Percentiles rank a stretch among this genome's conserved stretches.
Evolutionary conservation across 2,113 vertebrate species (phyloP).

Genomic region (Crotalus horridus): DNA sequence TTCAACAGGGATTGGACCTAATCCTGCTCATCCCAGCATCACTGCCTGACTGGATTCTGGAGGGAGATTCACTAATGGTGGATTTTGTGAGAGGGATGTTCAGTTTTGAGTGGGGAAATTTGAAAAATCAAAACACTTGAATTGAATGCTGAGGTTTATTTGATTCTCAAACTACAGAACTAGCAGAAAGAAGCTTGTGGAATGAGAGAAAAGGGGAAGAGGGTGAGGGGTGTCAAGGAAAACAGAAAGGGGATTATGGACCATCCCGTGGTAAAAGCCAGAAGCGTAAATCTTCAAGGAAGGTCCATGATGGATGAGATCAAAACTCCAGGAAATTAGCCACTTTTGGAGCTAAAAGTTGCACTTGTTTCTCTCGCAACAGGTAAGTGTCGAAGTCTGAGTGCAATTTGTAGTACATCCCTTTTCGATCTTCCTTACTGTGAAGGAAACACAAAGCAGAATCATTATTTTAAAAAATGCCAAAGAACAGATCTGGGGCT

Average conservation of each 20-base stretch:
- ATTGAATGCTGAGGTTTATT: neutral
- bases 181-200: neutral
- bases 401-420: neutral
- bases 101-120: no score
- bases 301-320: no score
- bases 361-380: no score
- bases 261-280: neutral
- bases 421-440: accelerated
- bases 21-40: no score
- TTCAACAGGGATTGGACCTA: no score
- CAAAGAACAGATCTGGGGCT: neutral
- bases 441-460: neutral
- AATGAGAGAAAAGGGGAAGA: neutral
- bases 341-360: neutral
- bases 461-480: neutral
- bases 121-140: neutral
- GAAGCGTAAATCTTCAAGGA: neutral
- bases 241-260: neutral
- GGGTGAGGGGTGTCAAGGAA: no score
- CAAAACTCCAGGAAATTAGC: neutral
- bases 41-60: no score
- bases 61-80: accelerated
- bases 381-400: accelerated
- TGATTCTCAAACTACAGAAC: neutral
- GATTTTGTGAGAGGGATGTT: no score